phyloP scores from a whole-genome alignment of 2,888 invertebrate species.

The Junonia oenone region DNA sequence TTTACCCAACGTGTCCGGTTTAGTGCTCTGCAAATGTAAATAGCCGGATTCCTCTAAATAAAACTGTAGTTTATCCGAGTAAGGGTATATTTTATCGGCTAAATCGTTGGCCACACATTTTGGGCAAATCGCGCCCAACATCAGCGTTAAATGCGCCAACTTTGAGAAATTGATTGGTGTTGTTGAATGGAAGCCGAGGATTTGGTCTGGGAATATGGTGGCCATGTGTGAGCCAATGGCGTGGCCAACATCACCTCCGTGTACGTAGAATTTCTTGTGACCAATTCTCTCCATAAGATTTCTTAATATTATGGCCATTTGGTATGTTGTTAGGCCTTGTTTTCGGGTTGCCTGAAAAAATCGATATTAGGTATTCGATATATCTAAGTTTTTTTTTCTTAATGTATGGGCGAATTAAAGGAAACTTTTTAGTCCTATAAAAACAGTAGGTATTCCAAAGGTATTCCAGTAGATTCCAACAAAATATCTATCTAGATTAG shows the following conservation, averaged over 20 bases:
- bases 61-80: constrained; percentile 48
- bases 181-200: constrained; percentile 82
- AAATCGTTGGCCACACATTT: constrained; percentile 65
- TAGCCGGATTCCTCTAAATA: constrained; percentile 79
- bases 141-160: constrained; percentile 42
- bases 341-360: constrained; percentile 68
- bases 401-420: no score
- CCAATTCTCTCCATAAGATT: constrained; percentile 86
- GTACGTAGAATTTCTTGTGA: constrained; percentile 82
- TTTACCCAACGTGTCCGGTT: constrained; percentile 90
- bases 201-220: constrained; percentile 80
- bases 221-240: constrained; percentile 81
- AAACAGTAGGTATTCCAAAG: no score
- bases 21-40: constrained; percentile 87
- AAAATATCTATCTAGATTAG: no score
- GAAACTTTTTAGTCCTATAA: no score
- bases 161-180: constrained; percentile 69
- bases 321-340: constrained; percentile 78
- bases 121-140: constrained; percentile 74
- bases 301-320: constrained; percentile 81
- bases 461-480: no score
- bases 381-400: no score
- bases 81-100: constrained; percentile 72
- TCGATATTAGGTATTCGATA: neutral
- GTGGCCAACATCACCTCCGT: constrained; percentile 89